A percentile compares a stretch with the other conserved stretches of the same genome.
phyloP scores from a whole-genome alignment of 2,113 vertebrate genomes.

The Petrocephalus microphthalmus region DNA sequence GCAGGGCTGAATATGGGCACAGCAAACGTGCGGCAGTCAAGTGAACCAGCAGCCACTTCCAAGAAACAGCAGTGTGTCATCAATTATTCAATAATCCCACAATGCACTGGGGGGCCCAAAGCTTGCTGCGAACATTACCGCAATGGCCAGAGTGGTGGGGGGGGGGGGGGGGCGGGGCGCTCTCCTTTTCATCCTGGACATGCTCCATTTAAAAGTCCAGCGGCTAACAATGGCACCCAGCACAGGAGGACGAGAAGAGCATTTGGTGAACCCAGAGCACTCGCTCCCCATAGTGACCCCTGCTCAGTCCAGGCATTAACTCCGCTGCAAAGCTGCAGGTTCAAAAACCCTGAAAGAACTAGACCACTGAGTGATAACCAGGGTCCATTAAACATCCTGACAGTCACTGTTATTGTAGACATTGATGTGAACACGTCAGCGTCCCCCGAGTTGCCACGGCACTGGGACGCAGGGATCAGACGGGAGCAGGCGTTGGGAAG shows the following conservation, averaged over 20 bases:
- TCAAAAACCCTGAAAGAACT: neutral
- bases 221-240: neutral
- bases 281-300: neutral
- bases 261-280: neutral
- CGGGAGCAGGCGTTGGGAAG: neutral
- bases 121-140: neutral
- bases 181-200: neutral
- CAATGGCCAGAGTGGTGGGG: neutral
- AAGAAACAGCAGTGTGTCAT: neutral
- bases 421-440: neutral
- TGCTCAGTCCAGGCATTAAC: neutral
- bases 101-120: neutral
- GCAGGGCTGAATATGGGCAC: neutral
- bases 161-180: neutral
- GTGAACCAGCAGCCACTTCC: neutral
- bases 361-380: neutral
- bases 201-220: neutral
- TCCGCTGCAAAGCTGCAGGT: neutral
- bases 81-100: neutral
- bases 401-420: neutral
- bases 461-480: neutral
- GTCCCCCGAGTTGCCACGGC: neutral
- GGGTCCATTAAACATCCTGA: neutral
- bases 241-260: neutral
- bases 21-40: neutral